These are phyloP conservation scores for Neuroscelio doddi DNA, from an alignment of 2,888 invertebrate genomes.

Conservation along the genomic window DNA sequence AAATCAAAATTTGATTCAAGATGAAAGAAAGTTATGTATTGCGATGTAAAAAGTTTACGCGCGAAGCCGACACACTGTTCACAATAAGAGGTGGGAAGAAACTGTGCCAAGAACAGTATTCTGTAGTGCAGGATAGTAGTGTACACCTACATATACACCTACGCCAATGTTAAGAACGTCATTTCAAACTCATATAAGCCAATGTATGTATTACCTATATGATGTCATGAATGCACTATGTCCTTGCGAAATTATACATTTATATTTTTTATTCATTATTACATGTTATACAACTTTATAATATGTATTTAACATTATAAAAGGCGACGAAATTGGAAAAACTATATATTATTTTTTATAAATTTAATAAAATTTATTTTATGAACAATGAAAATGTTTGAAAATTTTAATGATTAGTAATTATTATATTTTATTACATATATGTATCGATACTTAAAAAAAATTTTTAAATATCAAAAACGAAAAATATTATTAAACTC, in stretches of 20 bases:
- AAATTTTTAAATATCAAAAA: too few species aligned
- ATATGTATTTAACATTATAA: too few species aligned
- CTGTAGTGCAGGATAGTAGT: constrained; percentile 51
- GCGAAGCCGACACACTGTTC: constrained; percentile 56
- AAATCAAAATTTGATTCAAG: constrained; percentile 2
- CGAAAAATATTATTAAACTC: too few species aligned
- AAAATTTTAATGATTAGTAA: too few species aligned
- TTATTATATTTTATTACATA: too few species aligned
- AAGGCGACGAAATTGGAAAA: too few species aligned
- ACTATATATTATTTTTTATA: too few species aligned
- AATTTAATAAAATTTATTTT: too few species aligned
- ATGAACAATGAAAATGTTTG: too few species aligned
- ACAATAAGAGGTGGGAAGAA: constrained; percentile 69
- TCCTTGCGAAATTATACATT: constrained; percentile 6
- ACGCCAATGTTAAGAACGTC: constrained; percentile 31
- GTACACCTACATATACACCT: constrained; percentile 49
- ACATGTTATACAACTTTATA: too few species aligned
- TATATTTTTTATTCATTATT: not conserved
- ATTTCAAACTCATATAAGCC: not conserved
- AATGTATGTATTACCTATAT: constrained; percentile 1
- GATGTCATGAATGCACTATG: not conserved
- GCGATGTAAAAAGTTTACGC: constrained; percentile 15
- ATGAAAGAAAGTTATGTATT: constrained; percentile 1
- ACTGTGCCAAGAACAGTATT: constrained; percentile 70
- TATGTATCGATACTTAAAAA: too few species aligned